A percentile compares a stretch with the other conserved stretches of the same genome.
Conservation (phyloP, 1,140 invertebrate species). For the Nasonia vitripennis region DNA sequence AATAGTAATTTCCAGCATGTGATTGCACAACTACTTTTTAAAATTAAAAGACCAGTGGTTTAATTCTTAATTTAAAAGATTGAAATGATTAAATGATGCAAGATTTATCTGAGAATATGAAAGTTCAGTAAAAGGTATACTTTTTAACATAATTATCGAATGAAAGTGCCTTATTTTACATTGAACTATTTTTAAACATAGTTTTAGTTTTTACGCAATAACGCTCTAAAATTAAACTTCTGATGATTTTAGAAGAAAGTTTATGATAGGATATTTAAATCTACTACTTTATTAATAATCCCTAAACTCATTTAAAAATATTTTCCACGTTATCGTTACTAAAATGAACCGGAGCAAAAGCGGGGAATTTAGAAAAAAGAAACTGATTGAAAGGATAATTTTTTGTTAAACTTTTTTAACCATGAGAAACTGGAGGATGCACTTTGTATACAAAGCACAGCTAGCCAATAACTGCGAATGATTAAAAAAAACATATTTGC, state of each 20-base stretch:
- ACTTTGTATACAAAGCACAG: conserved; percentile 43
- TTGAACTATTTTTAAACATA: conserved; percentile 30
- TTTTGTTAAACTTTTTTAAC: conserved; percentile 24
- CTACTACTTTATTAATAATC: neutral
- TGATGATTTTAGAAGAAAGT: neutral
- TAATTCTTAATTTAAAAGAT: neutral
- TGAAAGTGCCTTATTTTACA: conserved; percentile 48
- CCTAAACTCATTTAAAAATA: neutral
- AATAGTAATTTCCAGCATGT: neutral
- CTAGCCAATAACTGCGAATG: conserved; percentile 27
- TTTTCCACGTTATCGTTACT: conserved; percentile 29
- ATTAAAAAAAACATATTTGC: conserved; percentile 37
- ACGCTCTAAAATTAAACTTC: neutral
- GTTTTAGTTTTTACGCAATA: conserved; percentile 14
- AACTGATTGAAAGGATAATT: neutral
- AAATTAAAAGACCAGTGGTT: too few species aligned
- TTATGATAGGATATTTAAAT: neutral
- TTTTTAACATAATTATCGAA: conserved; percentile 35
- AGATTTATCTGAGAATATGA: neutral
- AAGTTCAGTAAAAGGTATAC: neutral
- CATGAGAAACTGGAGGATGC: conserved; percentile 1
- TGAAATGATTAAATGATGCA: neutral
- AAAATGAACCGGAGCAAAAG: neutral
- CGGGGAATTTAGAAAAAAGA: neutral
- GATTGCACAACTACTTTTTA: neutral